Percentiles rank a stretch among this genome's conserved stretches.
Evolutionary conservation across 2,113 vertebrate genomes (phyloP).

Genomic region (Isichthys henryi): DNA sequence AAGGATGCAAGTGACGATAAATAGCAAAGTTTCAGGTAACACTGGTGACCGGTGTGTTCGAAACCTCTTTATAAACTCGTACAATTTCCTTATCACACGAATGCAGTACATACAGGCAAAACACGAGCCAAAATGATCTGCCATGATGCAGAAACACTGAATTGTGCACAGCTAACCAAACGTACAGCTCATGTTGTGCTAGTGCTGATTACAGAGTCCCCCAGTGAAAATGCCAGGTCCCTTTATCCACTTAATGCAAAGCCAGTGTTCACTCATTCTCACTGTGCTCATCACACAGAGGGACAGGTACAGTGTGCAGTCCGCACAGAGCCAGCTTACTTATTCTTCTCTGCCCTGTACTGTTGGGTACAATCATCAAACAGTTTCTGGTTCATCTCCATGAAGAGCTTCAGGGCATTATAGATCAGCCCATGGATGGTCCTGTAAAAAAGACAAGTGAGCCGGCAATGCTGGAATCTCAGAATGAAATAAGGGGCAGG

Average conservation of each 20-base stretch:
- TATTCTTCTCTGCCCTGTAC: slow-evolving; percentile 97
- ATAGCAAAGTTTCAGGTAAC: neutral
- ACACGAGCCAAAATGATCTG: neutral
- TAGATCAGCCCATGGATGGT: slow-evolving; percentile 98
- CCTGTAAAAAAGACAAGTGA: slow-evolving; percentile 48
- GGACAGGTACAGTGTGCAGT: neutral
- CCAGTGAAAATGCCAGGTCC: neutral
- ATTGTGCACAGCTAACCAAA: neutral
- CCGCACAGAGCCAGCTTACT: slow-evolving; percentile 64
- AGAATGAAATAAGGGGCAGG: neutral
- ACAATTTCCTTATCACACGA: neutral
- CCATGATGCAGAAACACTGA: neutral
- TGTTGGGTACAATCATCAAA: slow-evolving; percentile 99
- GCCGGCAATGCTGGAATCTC: neutral
- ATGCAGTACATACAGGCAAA: neutral
- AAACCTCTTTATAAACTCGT: neutral
- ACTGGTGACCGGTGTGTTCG: neutral
- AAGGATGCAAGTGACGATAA: neutral
- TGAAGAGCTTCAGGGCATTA: slow-evolving; percentile 98
- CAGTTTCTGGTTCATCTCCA: slow-evolving; percentile 99
- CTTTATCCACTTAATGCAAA: neutral
- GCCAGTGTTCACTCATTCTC: neutral
- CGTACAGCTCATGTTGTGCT: neutral
- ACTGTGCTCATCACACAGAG: neutral
- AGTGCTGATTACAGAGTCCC: neutral